phyloP scores from a whole-genome alignment of 2,888 invertebrate species.

The Drosophila greeni region DNA sequence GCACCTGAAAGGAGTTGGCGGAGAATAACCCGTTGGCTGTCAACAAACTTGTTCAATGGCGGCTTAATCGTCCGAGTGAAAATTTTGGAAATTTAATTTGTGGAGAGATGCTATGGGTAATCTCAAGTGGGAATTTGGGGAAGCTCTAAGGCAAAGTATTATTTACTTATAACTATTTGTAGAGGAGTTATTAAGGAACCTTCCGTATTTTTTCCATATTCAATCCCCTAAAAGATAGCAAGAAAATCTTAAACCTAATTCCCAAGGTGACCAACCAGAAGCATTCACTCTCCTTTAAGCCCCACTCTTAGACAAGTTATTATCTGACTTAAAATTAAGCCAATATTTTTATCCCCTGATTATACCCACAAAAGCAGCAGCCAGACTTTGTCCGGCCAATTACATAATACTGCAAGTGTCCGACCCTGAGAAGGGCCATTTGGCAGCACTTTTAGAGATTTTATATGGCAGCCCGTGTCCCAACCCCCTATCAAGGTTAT shows the following conservation, averaged over 20 bases:
- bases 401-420: slow-evolving; percentile 52
- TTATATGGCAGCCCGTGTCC: not conserved
- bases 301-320: not conserved
- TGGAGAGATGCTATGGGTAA: not conserved
- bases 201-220: no score
- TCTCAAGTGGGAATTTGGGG: not conserved
- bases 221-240: not conserved
- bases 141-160: not conserved
- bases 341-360: slow-evolving; percentile 9
- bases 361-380: not conserved
- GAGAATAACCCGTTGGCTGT: slow-evolving; percentile 17
- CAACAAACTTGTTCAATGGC: slow-evolving; percentile 22
- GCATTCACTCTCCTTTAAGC: not conserved
- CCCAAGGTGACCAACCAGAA: not conserved
- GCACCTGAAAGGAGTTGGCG: slow-evolving; percentile 6
- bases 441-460: slow-evolving; percentile 9
- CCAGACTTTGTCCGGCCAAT: slow-evolving; percentile 42
- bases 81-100: not conserved
- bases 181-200: no score
- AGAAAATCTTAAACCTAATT: not conserved
- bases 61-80: not conserved
- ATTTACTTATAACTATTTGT: not conserved
- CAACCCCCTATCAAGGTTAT: slow-evolving; percentile 53
- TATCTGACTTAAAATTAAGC: slow-evolving; percentile 21
- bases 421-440: slow-evolving; percentile 45